Percentiles rank a stretch among this genome's conserved stretches.
Evolutionary conservation across 1,140 invertebrate genomes (phyloP).

Genomic region (Pseudomyrmex flavicornis): DNA sequence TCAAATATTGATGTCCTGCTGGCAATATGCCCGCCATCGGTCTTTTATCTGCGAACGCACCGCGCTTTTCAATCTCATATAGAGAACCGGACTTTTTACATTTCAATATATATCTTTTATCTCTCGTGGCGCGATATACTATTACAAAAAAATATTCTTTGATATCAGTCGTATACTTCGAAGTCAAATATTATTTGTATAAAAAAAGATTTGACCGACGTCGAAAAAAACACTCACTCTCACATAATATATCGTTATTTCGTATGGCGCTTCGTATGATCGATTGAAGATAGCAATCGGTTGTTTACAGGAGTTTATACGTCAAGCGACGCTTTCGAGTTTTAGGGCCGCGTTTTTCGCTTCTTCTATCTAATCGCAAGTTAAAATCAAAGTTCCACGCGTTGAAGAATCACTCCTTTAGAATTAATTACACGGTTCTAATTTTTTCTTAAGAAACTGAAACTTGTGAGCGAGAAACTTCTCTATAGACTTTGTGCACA

Average conservation of each 20-base stretch:
- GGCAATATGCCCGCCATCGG: neutral
- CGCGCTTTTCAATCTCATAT: conserved; percentile 39
- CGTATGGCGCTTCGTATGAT: no score
- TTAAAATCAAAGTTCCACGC: no score
- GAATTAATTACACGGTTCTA: no score
- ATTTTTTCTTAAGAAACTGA: neutral
- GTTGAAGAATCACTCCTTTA: no score
- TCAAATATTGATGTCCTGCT: conserved; percentile 19
- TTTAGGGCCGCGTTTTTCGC: no score
- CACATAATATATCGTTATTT: neutral
- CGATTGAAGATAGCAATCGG: no score
- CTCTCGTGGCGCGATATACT: neutral
- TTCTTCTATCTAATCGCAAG: no score
- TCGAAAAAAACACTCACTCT: neutral
- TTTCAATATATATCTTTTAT: neutral
- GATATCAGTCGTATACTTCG: conserved; percentile 26
- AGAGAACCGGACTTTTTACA: conserved; percentile 22
- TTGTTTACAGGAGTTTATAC: no score
- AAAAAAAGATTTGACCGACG: neutral
- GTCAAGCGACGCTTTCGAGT: no score
- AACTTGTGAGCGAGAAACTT: conserved; percentile 13
- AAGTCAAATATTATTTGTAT: conserved; percentile 31
- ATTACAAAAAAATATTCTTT: neutral
- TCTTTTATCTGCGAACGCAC: conserved; percentile 16
- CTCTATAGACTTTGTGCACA: neutral